phyloP scores from a whole-genome alignment of 2,888 invertebrate genomes.

The Eristalinus sepulchralis region DNA sequence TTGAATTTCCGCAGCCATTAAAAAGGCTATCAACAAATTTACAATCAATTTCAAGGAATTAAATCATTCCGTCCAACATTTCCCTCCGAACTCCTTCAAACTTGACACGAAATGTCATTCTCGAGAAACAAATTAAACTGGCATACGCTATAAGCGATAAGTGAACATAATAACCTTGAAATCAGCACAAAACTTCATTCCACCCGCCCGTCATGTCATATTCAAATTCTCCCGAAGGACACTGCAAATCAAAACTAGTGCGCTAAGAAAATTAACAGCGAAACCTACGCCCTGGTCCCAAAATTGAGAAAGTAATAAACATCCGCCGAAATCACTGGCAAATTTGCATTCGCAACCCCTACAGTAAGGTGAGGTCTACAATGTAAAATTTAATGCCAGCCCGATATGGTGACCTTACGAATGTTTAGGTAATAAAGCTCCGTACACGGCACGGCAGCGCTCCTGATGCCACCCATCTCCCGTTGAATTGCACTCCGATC shows the following conservation, averaged over 20 bases:
- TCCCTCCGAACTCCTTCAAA: background rate
- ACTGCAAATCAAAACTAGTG: conserved; percentile 7
- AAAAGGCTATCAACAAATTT: background rate
- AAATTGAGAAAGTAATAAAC: background rate
- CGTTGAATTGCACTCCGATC: conserved; percentile 17
- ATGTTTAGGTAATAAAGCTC: conserved; percentile 41
- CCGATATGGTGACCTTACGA: conserved; percentile 45
- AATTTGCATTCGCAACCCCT: background rate
- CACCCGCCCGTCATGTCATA: conserved; percentile 39
- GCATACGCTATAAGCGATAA: background rate
- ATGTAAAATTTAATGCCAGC: conserved; percentile 4
- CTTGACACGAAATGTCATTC: background rate
- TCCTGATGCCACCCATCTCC: background rate
- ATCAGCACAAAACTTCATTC: conserved; percentile 7
- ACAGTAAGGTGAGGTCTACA: background rate
- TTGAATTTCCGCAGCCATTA: background rate
- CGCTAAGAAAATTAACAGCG: background rate
- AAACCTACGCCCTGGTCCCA: background rate
- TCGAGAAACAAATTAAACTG: background rate
- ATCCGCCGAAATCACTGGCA: background rate
- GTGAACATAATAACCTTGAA: conserved; percentile 15
- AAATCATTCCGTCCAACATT: background rate
- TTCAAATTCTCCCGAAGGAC: conserved; percentile 32
- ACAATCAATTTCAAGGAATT: background rate
- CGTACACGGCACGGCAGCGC: background rate